Conservation (phyloP, 2,888 invertebrate species). For the Calliphora vomitoria region DNA sequence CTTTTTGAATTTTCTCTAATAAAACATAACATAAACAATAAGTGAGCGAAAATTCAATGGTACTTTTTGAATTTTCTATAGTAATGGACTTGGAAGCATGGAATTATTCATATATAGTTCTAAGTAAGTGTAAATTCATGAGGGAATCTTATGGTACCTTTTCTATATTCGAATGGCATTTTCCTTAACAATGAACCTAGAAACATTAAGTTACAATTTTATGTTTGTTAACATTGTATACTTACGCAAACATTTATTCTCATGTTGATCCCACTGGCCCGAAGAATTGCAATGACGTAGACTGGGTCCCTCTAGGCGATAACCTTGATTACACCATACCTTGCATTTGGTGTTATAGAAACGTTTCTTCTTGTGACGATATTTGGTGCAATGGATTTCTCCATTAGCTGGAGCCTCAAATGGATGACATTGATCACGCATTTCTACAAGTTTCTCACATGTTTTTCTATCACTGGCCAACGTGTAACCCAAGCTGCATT, state of each 20-base stretch:
- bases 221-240: too few relatives aligned
- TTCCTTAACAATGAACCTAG: too few relatives aligned
- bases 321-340: slow-evolving; percentile 85
- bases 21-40: too few relatives aligned
- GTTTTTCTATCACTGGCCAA: slow-evolving; percentile 78
- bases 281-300: slow-evolving; percentile 85
- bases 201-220: too few relatives aligned
- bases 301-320: slow-evolving; percentile 85
- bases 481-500: slow-evolving; percentile 84
- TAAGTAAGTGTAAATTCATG: too few relatives aligned
- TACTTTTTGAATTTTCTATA: too few relatives aligned
- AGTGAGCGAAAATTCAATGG: too few relatives aligned
- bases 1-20: too few relatives aligned
- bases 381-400: slow-evolving; percentile 82
- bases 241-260: slow-evolving; percentile 86
- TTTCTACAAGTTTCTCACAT: slow-evolving; percentile 76
- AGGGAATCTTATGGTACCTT: too few relatives aligned
- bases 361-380: slow-evolving; percentile 82
- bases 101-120: too few relatives aligned
- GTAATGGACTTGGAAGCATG: too few relatives aligned
- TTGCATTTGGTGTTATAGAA: slow-evolving; percentile 83
- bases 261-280: slow-evolving; percentile 85
- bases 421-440: slow-evolving; percentile 81
- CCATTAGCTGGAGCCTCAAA: slow-evolving; percentile 82
- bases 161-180: too few relatives aligned